phyloP scores from a whole-genome alignment of 2,888 invertebrate genomes.

The Pediacus dermestoides region DNA sequence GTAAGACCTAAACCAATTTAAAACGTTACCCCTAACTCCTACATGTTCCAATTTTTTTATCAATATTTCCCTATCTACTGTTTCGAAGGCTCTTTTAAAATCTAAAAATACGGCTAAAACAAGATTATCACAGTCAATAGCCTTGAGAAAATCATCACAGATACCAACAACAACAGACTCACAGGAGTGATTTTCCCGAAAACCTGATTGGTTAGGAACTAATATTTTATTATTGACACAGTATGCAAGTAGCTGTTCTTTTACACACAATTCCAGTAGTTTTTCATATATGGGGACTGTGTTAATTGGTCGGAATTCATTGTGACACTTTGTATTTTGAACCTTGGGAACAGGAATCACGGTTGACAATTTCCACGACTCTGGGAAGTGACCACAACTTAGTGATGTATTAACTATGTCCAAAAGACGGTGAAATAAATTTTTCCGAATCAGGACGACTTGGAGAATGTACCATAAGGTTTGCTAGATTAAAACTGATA shows the following conservation, averaged over 20 bases:
- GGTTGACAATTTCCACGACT: slow-evolving; percentile 9
- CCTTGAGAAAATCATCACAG: background rate
- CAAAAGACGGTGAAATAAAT: too few relatives aligned
- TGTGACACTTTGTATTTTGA: background rate
- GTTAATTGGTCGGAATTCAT: slow-evolving; percentile 12
- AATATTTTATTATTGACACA: slow-evolving; percentile 3
- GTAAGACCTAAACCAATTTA: slow-evolving; percentile 3
- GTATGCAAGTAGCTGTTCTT: slow-evolving; percentile 3
- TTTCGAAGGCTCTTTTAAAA: slow-evolving; percentile 6
- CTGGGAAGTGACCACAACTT: too few relatives aligned
- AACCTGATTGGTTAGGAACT: slow-evolving; percentile 11
- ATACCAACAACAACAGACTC: background rate
- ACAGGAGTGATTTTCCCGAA: slow-evolving; percentile 2
- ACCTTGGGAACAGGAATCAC: slow-evolving; percentile 12
- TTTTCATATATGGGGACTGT: slow-evolving; percentile 8
- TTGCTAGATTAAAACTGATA: too few relatives aligned
- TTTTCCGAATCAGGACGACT: too few relatives aligned
- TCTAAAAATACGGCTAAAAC: slow-evolving; percentile 3
- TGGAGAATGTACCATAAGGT: too few relatives aligned
- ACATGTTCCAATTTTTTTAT: background rate
- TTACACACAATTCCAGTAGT: slow-evolving; percentile 6
- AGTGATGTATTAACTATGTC: too few relatives aligned
- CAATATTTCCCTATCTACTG: slow-evolving; percentile 1
- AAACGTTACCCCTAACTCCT: slow-evolving; percentile 1
- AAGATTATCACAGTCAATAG: background rate